Base-by-base conservation (phyloP, 2,113 vertebrate species). In the Ciconia boyciana region DNA sequence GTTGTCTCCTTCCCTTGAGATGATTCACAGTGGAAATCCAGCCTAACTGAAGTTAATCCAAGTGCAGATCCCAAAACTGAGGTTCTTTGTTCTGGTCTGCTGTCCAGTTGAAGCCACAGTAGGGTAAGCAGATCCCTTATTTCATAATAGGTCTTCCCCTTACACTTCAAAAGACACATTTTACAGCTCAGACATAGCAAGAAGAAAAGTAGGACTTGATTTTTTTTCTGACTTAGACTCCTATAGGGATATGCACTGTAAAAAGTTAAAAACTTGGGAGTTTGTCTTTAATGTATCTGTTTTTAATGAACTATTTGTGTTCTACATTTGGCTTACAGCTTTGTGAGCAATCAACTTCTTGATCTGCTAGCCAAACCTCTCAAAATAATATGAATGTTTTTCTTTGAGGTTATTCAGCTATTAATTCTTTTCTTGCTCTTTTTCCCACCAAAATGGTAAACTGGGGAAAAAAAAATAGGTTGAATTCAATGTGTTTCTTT, bases 391-490 rank as follows among this genome's bases (percentile, higher is more conserved):
- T 10, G 3, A 52, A 69, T 34, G 2, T 20, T 80, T 34, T 86
- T 51, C 22, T 93, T 72, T 65, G 32, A 82, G 9, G 5, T 72
- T 76, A 44, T 64, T 75, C n/a, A 64, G 7, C 13, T 70, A 24
- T 8, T 83, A 25, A n/a, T 5, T 16, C 41, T 28, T 87, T 69
- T 69, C n/a, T 89, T 82, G 5, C 2, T 52, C 3, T 44, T 90
- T 66, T 71, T n/a, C n/a, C 32, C 17, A 78, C 6, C 6, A 16
- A 89, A 84, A 60, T 6, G 15, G 5, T 15, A 58, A 55, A 44
- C 1, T 22, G 2, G 3, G 13, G 1, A 1, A 13, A 6, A 13
- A 6, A 11, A 6, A n/a, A 6, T 19, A 51, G 4, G 1, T 72
- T 66, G 9, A 52, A 75, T 31, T 68, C 3, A 61, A 2, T 36